These are phyloP conservation scores for Scartelaos histophorus DNA, from an alignment of 2,113 vertebrate species.

Conservation along the genomic window DNA sequence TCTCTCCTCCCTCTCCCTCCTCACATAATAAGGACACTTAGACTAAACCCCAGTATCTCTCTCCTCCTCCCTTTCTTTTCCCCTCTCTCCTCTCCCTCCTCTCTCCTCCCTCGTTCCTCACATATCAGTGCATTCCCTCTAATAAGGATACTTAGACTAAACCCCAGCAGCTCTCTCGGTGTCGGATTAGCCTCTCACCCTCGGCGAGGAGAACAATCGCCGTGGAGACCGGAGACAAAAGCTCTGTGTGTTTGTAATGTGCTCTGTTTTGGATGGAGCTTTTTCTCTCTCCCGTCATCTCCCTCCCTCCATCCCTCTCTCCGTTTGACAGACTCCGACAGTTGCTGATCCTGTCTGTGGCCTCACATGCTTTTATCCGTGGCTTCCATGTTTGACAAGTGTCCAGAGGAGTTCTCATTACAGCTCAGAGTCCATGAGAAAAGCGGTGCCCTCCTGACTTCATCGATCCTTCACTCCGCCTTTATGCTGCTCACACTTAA, in stretches of 20 bases:
- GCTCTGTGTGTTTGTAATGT: constrained; percentile 57
- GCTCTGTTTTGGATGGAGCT: constrained; percentile 45
- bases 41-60: constrained; percentile 66
- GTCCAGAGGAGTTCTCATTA: constrained; percentile 54
- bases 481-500: not conserved
- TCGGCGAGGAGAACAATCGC: constrained; percentile 66
- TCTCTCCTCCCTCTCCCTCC: constrained; percentile 38
- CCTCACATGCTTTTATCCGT: constrained; percentile 1
- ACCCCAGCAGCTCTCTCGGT: constrained; percentile 70
- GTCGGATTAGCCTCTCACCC: constrained; percentile 72
- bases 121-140: constrained; percentile 66
- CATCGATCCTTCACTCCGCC: constrained; percentile 8
- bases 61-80: constrained; percentile 30
- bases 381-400: constrained; percentile 8
- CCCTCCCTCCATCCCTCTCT: constrained; percentile 18
- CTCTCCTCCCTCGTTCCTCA: constrained; percentile 38
- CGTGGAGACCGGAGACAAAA: constrained; percentile 65
- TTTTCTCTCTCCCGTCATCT: constrained; percentile 6
- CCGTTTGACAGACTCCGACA: constrained; percentile 4
- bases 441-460: constrained; percentile 47
- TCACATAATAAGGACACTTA: constrained; percentile 75
- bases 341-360: constrained; percentile 2
- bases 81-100: constrained; percentile 26
- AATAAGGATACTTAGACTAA: constrained; percentile 77
- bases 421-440: constrained; percentile 34